These are phyloP conservation scores for Egretta garzetta DNA, from an alignment of 2,113 vertebrate genomes.

Conservation along the genomic window DNA sequence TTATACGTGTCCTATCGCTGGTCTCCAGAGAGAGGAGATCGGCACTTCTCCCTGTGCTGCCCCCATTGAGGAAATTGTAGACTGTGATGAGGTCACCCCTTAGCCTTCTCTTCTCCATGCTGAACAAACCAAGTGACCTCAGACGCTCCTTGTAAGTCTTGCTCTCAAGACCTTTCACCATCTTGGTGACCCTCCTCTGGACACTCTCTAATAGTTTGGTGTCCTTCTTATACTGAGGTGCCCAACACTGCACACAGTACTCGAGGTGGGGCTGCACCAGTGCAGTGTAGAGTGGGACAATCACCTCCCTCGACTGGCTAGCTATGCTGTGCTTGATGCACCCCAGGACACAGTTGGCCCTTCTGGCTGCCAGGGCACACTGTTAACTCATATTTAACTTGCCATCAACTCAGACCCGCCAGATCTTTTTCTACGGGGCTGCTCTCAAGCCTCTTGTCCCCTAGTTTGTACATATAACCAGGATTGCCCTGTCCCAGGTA, in stretches of 20 bases:
- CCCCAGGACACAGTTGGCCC: neutral
- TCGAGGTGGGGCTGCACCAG: fast-evolving
- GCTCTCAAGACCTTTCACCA: fast-evolving
- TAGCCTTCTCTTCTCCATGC: neutral
- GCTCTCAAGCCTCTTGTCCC: neutral
- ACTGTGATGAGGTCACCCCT: neutral
- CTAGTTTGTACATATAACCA: neutral
- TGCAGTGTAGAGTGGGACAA: neutral
- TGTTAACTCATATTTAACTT: neutral
- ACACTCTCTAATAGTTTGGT: neutral
- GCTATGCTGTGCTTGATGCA: neutral
- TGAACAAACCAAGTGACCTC: neutral
- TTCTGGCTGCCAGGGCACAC: neutral
- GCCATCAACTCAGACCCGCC: neutral
- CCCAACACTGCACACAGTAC: neutral
- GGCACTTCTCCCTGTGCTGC: neutral
- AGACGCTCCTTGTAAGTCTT: neutral
- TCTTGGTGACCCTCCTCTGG: neutral
- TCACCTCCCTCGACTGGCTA: neutral
- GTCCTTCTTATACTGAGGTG: neutral
- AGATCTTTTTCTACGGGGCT: fast-evolving
- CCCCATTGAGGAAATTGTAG: neutral
- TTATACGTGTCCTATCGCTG: fast-evolving
- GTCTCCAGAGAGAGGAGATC: neutral
- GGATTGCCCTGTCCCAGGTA: neutral